Evolutionary conservation across 2,113 vertebrate genomes (phyloP).

Genomic region (Nymphicus hollandicus): DNA sequence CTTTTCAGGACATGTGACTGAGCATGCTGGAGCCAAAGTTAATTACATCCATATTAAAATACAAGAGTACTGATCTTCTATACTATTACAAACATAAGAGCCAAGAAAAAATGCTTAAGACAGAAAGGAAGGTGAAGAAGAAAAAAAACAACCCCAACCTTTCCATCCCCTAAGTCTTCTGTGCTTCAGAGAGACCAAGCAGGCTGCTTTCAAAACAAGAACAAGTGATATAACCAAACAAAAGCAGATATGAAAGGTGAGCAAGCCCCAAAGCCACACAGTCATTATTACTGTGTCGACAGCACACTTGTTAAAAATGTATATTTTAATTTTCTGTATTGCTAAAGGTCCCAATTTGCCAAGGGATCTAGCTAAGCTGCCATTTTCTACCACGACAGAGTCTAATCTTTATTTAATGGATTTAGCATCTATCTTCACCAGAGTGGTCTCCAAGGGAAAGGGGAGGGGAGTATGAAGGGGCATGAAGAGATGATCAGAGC

Average conservation of each 20-base stretch:
- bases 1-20: conserved; percentile 41
- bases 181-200: conserved; percentile 59
- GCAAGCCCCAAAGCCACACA: conserved; percentile 66
- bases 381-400: conserved; percentile 86
- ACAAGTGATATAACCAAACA: conserved; percentile 70
- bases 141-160: background rate
- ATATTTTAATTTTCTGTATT: conserved; percentile 86
- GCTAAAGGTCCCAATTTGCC: conserved; percentile 79
- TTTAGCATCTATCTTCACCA: conserved; percentile 98
- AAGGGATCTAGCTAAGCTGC: conserved; percentile 82
- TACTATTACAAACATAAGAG: conserved; percentile 9
- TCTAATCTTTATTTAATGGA: conserved; percentile 99
- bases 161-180: conserved; percentile 20
- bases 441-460: conserved; percentile 84
- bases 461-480: conserved; percentile 78
- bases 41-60: conserved; percentile 67
- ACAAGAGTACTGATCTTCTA: conserved; percentile 55
- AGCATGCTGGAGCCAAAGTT: conserved; percentile 44
- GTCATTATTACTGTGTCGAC: conserved; percentile 65
- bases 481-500: conserved; percentile 82
- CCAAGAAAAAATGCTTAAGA: conserved; percentile 41
- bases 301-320: conserved; percentile 84
- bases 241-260: conserved; percentile 72
- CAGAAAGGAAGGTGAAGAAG: conserved; percentile 25
- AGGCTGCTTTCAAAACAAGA: conserved; percentile 66